Conservation (phyloP, 2,797 vertebrate species). For the Valencia hispanica region DNA sequence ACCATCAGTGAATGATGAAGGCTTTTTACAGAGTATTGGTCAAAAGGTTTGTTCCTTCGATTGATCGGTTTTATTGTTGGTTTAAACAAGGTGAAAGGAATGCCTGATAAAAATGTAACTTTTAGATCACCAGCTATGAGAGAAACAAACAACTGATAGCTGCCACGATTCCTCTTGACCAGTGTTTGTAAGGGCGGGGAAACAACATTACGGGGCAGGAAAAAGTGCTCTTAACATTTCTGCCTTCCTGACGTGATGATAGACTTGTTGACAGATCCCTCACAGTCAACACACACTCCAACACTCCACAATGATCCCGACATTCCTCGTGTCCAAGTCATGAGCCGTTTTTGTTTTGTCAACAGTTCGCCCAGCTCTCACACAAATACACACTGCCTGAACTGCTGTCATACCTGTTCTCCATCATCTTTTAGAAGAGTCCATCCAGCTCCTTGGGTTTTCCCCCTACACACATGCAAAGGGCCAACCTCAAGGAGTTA, state of each 20-base stretch:
- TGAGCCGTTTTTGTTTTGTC: constrained; percentile 50
- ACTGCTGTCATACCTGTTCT: constrained; percentile 35
- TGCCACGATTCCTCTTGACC: background rate
- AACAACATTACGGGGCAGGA: background rate
- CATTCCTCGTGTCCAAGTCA: constrained; percentile 22
- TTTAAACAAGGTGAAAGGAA: background rate
- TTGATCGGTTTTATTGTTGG: background rate
- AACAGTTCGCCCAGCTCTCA: constrained; percentile 27
- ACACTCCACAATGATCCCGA: constrained; percentile 11
- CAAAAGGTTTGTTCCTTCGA: background rate
- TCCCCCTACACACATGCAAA: constrained; percentile 12
- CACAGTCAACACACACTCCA: constrained; percentile 38
- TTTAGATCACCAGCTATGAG: too few relatives aligned
- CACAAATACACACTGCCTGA: background rate
- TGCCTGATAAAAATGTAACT: background rate
- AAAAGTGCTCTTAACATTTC: constrained; percentile 42
- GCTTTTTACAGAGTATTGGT: background rate
- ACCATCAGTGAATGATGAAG: background rate
- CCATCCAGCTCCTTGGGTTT: constrained; percentile 10
- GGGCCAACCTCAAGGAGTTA: constrained; percentile 34
- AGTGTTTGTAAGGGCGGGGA: background rate
- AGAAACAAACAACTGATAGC: background rate
- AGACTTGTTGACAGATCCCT: constrained; percentile 62
- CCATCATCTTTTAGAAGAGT: constrained; percentile 26
- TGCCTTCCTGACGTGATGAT: constrained; percentile 46